Evolutionary conservation across 2,888 invertebrate species (phyloP).

Genomic region (Eledona agricola): DNA sequence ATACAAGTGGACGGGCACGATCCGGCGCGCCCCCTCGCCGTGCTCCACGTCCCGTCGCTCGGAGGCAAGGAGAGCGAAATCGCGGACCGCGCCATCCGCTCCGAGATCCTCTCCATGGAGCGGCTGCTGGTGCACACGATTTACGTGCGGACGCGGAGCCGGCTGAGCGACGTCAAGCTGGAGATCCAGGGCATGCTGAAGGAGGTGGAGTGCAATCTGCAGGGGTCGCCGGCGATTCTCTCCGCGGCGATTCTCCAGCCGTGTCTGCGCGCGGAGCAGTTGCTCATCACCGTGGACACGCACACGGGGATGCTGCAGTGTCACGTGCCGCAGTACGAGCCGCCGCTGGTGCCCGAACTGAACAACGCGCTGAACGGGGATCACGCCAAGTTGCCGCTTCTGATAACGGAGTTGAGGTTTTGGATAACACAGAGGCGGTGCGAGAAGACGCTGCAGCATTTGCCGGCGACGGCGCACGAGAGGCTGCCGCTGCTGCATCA

Average conservation of each 20-base stretch:
- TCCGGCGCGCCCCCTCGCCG: constrained; percentile 77
- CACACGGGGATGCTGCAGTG: constrained; percentile 92
- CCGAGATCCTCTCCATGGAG: constrained; percentile 95
- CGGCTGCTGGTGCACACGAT: constrained; percentile 93
- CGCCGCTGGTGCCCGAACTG: constrained; percentile 81
- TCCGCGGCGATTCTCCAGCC: constrained; percentile 90
- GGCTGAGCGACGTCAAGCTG: constrained; percentile 83
- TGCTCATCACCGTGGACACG: constrained; percentile 92
- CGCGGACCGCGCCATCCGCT: constrained; percentile 81
- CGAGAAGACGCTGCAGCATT: constrained; percentile 92
- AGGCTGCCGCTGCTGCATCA: constrained; percentile 84
- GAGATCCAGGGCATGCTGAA: constrained; percentile 76
- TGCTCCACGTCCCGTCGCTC: constrained; percentile 73
- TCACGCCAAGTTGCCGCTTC: constrained; percentile 70
- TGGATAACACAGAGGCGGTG: constrained; percentile 94
- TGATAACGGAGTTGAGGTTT: constrained; percentile 76
- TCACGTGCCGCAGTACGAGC: constrained; percentile 91
- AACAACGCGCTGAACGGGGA: constrained; percentile 82
- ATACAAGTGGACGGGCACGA: constrained; percentile 88
- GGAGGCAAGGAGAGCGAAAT: constrained; percentile 76
- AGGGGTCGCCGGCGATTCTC: constrained; percentile 92
- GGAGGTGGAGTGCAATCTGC: constrained; percentile 80
- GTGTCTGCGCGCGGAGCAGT: constrained; percentile 89
- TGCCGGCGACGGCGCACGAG: constrained; percentile 88
- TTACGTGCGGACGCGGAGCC: constrained; percentile 87